A percentile compares a stretch with the other conserved stretches of the same genome.
These are phyloP conservation scores for Liposcelis brunnea DNA, from an alignment of 2,888 invertebrate species.

Conservation along the genomic window DNA sequence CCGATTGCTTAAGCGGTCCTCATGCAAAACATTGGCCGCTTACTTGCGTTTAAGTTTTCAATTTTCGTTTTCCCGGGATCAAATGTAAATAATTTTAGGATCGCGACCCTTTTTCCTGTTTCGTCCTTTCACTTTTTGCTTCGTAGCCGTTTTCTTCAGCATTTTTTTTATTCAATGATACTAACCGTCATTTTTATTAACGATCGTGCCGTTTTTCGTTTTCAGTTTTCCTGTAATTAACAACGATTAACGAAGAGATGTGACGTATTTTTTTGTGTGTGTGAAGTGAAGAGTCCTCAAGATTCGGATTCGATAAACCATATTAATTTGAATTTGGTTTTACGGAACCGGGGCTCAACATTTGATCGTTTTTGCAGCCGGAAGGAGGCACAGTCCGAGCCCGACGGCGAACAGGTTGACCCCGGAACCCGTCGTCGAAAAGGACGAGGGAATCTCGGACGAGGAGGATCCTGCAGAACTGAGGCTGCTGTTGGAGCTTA, in stretches of 20 bases:
- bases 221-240: not conserved
- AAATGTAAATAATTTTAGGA: no score
- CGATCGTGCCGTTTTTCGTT: not conserved
- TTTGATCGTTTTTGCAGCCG: conserved; percentile 24
- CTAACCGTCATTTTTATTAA: conserved; percentile 1
- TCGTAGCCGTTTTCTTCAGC: conserved; percentile 34
- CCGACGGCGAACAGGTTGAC: conserved; percentile 38
- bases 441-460: conserved; percentile 55
- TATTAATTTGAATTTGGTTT: conserved; percentile 18
- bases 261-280: conserved; percentile 14
- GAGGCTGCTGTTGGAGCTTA: conserved; percentile 67
- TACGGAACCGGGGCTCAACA: not conserved
- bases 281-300: no score
- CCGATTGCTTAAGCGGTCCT: no score
- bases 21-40: no score
- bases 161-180: conserved; percentile 20
- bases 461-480: conserved; percentile 71
- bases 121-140: conserved; percentile 16
- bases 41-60: no score
- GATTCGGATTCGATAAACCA: no score
- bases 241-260: no score
- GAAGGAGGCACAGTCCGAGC: conserved; percentile 44
- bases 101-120: not conserved
- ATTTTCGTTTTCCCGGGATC: no score
- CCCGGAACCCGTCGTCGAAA: conserved; percentile 46